A percentile compares a stretch with the other conserved stretches of the same genome.
These are phyloP conservation scores for Patella ulyssiponensis DNA, from an alignment of 2,888 invertebrate genomes.

Conservation along the genomic window DNA sequence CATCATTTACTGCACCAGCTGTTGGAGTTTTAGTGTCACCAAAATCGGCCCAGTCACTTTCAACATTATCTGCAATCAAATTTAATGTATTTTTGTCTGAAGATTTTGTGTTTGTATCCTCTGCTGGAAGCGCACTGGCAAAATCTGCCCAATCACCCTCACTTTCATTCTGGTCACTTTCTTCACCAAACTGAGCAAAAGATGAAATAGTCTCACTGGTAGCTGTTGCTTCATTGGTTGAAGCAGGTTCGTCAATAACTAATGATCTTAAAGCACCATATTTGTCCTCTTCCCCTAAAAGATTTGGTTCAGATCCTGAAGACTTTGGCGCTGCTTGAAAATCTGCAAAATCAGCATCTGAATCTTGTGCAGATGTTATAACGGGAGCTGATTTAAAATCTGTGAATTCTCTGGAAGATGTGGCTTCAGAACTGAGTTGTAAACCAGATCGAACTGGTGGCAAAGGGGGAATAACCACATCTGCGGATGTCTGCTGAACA, in stretches of 20 bases:
- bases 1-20: slow-evolving; percentile 5
- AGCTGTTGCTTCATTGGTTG: slow-evolving; percentile 16
- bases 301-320: slow-evolving; percentile 42
- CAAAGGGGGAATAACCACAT: slow-evolving; percentile 14
- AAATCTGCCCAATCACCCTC: background rate
- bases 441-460: slow-evolving; percentile 10
- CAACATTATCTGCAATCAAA: background rate
- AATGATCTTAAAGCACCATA: slow-evolving; percentile 60
- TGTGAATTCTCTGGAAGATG: slow-evolving; percentile 49
- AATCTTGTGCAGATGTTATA: background rate
- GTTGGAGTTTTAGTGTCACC: slow-evolving; percentile 14
- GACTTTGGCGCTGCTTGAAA: slow-evolving; percentile 30
- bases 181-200: slow-evolving; percentile 19
- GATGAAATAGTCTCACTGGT: slow-evolving; percentile 19
- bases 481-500: slow-evolving; percentile 14
- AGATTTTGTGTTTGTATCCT: slow-evolving; percentile 24
- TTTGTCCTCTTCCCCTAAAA: slow-evolving; percentile 63
- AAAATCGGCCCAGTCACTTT: background rate
- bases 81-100: background rate
- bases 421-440: slow-evolving; percentile 21
- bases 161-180: slow-evolving; percentile 23
- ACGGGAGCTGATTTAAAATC: slow-evolving; percentile 60
- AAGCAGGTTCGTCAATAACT: slow-evolving; percentile 33
- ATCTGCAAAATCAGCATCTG: slow-evolving; percentile 31
- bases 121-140: slow-evolving; percentile 10